Evolutionary conservation across 2,113 vertebrate species (phyloP).

Genomic region (Notechis scutatus): DNA sequence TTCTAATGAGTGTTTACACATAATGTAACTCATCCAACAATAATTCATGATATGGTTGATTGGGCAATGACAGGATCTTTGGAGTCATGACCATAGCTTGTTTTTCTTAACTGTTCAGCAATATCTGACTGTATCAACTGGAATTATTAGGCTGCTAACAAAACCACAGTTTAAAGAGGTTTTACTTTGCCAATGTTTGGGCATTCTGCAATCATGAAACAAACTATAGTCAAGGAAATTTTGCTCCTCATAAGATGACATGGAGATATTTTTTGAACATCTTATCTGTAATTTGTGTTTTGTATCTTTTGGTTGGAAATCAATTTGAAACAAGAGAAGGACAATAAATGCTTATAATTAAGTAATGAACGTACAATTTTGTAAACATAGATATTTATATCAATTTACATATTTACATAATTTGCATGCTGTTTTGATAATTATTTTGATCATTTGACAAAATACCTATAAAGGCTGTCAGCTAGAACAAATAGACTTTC

Average conservation of each 20-base stretch:
- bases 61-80: not conserved
- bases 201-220: not conserved
- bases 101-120: not conserved
- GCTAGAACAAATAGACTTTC: not conserved
- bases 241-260: not conserved
- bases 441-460: not conserved
- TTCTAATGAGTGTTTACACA: not conserved
- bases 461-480: fast-evolving
- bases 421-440: not conserved
- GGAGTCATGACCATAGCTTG: not conserved
- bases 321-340: not conserved
- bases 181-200: not conserved
- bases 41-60: not conserved
- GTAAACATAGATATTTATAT: not conserved
- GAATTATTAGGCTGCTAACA: not conserved
- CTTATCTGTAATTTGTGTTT: not conserved
- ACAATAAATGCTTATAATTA: not conserved
- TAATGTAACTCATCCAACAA: not conserved
- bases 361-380: not conserved
- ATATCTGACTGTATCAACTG: not conserved
- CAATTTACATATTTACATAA: not conserved
- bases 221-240: not conserved
- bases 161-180: not conserved
- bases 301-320: not conserved
- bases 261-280: not conserved